These are phyloP conservation scores for Potamarius usumacintae DNA, from an alignment of 2,113 vertebrate species.

Conservation along the genomic window DNA sequence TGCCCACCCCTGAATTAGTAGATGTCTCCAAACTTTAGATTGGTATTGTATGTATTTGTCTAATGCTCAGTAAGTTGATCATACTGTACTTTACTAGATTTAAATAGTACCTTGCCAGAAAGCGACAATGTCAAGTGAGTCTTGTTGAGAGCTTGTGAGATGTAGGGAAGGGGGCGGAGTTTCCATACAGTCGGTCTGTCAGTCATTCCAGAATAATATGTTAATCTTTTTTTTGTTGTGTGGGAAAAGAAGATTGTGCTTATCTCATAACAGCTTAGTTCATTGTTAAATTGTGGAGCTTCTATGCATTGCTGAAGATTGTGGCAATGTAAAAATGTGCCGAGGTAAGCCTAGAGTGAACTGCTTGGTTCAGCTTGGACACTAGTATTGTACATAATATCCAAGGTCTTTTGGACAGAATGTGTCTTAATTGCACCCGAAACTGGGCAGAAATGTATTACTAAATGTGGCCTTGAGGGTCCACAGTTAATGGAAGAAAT, in stretches of 20 bases:
- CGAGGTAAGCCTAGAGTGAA: not conserved
- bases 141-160: not conserved
- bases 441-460: not conserved
- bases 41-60: not conserved
- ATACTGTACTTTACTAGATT: not conserved
- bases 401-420: not conserved
- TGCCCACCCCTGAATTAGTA: no score
- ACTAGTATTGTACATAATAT: not conserved
- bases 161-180: not conserved
- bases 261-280: not conserved
- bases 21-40: no score
- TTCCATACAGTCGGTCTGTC: not conserved
- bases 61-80: not conserved
- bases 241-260: not conserved
- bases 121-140: no score
- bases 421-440: not conserved
- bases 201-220: not conserved
- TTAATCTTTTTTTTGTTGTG: not conserved
- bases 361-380: not conserved
- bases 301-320: no score
- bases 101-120: not conserved
- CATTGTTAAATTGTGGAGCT: not conserved
- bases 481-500: slow-evolving; percentile 1
- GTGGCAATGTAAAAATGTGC: not conserved
- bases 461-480: not conserved